Conservation (phyloP, 2,888 invertebrate species). For the Drosophila fungiperda region DNA sequence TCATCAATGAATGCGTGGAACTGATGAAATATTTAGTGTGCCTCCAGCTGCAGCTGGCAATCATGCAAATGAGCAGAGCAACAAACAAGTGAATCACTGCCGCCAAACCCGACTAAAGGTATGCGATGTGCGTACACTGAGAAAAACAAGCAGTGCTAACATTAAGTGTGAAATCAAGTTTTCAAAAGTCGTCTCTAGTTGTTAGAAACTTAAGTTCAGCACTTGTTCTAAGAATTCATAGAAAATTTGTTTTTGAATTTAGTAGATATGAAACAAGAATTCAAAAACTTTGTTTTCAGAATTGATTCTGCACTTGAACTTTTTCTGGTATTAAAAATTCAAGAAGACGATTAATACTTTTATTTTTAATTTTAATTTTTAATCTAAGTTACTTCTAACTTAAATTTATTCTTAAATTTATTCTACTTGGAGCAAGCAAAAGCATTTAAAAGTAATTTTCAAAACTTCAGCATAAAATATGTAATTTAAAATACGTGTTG, state of each 20-base stretch:
- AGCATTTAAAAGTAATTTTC: rapidly evolving
- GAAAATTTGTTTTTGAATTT: neutral
- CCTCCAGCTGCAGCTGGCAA: constrained; percentile 29
- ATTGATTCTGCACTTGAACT: neutral
- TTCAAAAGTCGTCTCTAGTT: neutral
- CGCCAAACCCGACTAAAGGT: constrained; percentile 30
- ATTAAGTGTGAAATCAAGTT: neutral
- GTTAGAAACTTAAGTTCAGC: neutral
- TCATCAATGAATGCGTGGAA: constrained; percentile 60
- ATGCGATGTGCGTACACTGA: constrained; percentile 13
- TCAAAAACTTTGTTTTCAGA: neutral
- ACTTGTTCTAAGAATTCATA: neutral
- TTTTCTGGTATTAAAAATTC: rapidly evolving
- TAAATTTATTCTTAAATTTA: no score
- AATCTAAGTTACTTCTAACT: neutral
- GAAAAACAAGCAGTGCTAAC: neutral
- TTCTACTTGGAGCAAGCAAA: no score
- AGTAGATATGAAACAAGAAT: neutral
- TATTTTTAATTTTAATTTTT: no score
- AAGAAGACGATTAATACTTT: neutral
- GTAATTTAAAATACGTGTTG: neutral
- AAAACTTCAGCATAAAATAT: rapidly evolving
- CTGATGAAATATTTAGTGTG: constrained; percentile 40
- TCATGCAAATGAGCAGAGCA: constrained; percentile 65
- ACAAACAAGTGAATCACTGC: constrained; percentile 69